Conservation (phyloP, 2,797 vertebrate genomes). For the Hybognathus amarus region DNA sequence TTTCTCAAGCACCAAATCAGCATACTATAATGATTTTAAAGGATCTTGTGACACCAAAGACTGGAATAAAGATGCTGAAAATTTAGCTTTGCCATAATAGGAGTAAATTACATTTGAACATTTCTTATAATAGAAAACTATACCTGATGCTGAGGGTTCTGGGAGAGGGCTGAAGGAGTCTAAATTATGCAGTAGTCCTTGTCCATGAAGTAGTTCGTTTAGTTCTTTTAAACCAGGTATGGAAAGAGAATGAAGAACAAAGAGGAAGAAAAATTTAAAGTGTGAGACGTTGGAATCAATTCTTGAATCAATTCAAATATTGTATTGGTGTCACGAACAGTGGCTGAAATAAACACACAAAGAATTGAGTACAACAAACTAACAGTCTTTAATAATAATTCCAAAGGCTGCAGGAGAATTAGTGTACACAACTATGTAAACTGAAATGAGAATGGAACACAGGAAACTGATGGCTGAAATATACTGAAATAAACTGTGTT, state of each 20-base stretch:
- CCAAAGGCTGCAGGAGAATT: neutral
- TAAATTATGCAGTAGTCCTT: constrained; percentile 65
- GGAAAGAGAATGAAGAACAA: constrained; percentile 6
- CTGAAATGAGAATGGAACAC: neutral
- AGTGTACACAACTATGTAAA: neutral
- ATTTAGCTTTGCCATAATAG: neutral
- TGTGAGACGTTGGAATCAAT: neutral
- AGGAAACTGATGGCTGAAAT: neutral
- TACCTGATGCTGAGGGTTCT: constrained; percentile 86
- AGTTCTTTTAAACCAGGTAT: constrained; percentile 67
- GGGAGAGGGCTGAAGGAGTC: constrained; percentile 81
- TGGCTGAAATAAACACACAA: neutral
- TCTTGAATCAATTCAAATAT: neutral
- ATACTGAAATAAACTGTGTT: too few species aligned
- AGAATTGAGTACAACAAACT: too few species aligned
- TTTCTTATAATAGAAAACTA: neutral
- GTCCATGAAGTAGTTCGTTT: constrained; percentile 68
- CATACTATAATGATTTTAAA: neutral
- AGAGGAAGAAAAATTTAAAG: neutral
- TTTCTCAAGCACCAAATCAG: neutral
- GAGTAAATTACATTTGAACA: neutral
- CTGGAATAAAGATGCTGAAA: neutral
- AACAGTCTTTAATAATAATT: neutral
- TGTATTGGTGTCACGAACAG: neutral
- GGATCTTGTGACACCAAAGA: neutral